Base-by-base conservation (phyloP, 1,140 invertebrate genomes). In the Magallana ariakensis region DNA sequence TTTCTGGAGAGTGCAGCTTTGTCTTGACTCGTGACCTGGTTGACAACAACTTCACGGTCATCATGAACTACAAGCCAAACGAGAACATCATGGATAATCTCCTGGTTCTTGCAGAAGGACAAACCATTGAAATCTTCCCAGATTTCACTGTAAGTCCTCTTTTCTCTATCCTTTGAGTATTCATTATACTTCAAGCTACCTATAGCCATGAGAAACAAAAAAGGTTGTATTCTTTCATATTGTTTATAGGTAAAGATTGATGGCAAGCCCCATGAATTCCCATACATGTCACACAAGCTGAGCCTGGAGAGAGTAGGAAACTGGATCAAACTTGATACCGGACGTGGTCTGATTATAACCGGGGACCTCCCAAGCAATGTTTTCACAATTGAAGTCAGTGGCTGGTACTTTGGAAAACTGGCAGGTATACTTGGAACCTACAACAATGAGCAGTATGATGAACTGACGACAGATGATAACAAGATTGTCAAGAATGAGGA, bases 371-470 rank as follows among this genome's bases (percentile, higher is more conserved):
- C 75, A 8, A 87, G 93, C 58, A 90, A 94, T 19, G 88, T 93
- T 57, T 94, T 93, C 87, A 91, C 93, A 58, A 90, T 96, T 8
- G 90, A 92, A 1, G 87, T 95, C 8, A 93, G 94, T 70, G 95
- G 95, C 16, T 96, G 95, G 95, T 95, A 98, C 94, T 96, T 97
- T 82, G 97, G 97, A 87, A 97, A 97, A 93, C 95, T 97, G 0
- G 96, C 97, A 26, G 98, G 98, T 91, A 95, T 99, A 26, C 95
- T 99, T 8, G 98, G 98, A 89, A 97, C 97, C 89, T 97, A 97
- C 60, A 98, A 98, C 95, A 96, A 97, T 90, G 98, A 99, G 93
- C 96, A 96, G 7, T 97, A 95, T 92, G 97, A 98, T 92, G 98
- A 99, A 93, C 96, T 96, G 6, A 95, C 96, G 8, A 95, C 96